phyloP scores from a whole-genome alignment of 37 sponge, comb jelly and placozoan species.

The Hexactinellida sp. region DNA sequence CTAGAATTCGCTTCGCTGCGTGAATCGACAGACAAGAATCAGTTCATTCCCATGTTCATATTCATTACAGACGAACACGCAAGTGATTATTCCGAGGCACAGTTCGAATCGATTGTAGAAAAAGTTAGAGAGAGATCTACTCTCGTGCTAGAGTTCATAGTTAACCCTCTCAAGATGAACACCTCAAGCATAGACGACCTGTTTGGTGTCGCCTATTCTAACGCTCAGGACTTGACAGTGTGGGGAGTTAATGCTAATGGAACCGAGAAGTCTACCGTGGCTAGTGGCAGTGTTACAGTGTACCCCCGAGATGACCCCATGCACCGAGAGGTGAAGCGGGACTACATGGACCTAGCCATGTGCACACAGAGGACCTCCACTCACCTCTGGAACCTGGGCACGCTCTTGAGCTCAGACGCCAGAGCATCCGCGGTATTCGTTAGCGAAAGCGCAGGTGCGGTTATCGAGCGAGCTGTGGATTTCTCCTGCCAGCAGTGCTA shows the following conservation, averaged over 20 bases:
- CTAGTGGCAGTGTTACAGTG: not conserved
- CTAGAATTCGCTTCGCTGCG: not conserved
- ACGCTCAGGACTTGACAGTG: not conserved
- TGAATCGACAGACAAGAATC: not conserved
- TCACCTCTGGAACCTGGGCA: not conserved
- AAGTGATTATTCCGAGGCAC: not conserved
- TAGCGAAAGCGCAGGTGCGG: not conserved
- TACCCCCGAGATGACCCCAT: not conserved
- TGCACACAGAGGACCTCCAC: not conserved
- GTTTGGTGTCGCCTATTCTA: not conserved
- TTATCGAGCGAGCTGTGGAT: not conserved
- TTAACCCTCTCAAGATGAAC: not conserved
- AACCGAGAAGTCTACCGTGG: not conserved
- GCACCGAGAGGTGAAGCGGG: not conserved
- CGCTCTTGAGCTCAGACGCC: not conserved
- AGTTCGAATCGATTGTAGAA: not conserved
- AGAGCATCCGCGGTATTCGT: not conserved
- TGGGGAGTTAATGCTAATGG: not conserved
- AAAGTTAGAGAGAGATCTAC: not conserved
- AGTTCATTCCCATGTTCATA: not conserved
- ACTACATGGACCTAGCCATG: slow-evolving; percentile 2
- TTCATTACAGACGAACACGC: not conserved
- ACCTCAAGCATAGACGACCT: not conserved
- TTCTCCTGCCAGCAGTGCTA: not conserved
- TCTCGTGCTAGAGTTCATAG: not conserved